Conservation (phyloP, 2,888 invertebrate species). For the Nudaria mundana region DNA sequence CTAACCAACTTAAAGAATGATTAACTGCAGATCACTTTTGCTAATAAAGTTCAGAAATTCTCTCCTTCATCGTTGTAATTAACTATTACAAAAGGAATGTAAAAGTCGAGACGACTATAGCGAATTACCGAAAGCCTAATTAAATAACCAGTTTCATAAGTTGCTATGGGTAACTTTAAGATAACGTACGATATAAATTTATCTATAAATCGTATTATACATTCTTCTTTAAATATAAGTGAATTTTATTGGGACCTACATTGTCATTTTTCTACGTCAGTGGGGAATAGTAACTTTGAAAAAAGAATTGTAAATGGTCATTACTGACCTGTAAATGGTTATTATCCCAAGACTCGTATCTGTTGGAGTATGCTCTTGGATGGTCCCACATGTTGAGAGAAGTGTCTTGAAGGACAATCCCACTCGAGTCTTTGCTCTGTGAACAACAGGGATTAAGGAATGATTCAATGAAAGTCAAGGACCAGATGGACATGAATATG, state of each 20-base stretch:
- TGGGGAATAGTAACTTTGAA: too few species aligned
- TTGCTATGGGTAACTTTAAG: not conserved
- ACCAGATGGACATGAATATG: not conserved
- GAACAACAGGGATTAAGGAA: constrained; percentile 49
- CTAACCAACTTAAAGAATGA: too few species aligned
- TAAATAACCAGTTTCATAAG: not conserved
- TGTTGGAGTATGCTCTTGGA: constrained; percentile 89
- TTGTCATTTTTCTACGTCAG: too few species aligned
- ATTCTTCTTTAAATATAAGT: not conserved
- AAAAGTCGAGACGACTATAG: too few species aligned
- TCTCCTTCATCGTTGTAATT: too few species aligned
- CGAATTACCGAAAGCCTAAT: too few species aligned
- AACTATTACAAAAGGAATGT: not conserved
- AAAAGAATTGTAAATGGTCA: not conserved
- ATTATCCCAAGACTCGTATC: constrained; percentile 90
- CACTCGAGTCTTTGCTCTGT: constrained; percentile 86
- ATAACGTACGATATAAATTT: not conserved
- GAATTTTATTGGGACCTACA: not conserved
- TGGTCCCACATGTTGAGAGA: constrained; percentile 90
- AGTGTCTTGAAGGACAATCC: constrained; percentile 84
- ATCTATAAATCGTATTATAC: not conserved
- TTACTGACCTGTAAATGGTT: constrained; percentile 72
- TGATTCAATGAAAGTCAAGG: constrained; percentile 1
- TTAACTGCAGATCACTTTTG: too few species aligned
- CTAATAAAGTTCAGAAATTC: too few species aligned